Conservation (phyloP, 1,140 invertebrate genomes). For the Armadillidium nasatum region DNA sequence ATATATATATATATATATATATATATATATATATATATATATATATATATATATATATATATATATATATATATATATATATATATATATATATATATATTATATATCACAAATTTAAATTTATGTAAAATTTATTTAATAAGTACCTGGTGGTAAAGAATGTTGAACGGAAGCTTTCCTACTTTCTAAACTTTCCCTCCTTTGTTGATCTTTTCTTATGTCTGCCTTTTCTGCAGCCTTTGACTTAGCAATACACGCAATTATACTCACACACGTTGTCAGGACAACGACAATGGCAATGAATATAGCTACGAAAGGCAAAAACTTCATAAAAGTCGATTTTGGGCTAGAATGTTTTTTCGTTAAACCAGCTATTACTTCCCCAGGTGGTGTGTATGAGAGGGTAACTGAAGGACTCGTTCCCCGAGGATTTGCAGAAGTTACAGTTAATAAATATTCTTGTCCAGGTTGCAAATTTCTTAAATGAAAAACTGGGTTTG, state of each 20-base stretch:
- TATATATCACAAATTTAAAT: too few species aligned
- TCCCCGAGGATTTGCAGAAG: slow-evolving; percentile 61
- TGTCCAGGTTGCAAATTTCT: slow-evolving; percentile 68
- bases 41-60: neutral
- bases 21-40: slow-evolving; percentile 6
- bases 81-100: too few species aligned
- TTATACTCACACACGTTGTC: neutral
- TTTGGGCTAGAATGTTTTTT: neutral
- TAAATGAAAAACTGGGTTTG: slow-evolving; percentile 58
- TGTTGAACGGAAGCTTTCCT: neutral
- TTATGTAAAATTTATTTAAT: neutral
- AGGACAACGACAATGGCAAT: neutral
- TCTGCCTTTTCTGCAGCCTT: neutral
- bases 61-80: neutral
- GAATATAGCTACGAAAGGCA: neutral
- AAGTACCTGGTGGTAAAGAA: neutral
- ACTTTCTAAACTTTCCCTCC: neutral
- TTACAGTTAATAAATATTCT: slow-evolving; percentile 63
- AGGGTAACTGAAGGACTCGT: slow-evolving; percentile 63
- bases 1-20: slow-evolving; percentile 6
- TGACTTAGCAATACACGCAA: neutral
- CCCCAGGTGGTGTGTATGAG: slow-evolving; percentile 23
- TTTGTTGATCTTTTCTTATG: neutral
- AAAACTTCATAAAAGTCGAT: neutral
- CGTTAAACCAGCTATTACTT: neutral